phyloP scores from a whole-genome alignment of 2,797 vertebrate genomes.

The Helicolenus hilgendorfi region DNA sequence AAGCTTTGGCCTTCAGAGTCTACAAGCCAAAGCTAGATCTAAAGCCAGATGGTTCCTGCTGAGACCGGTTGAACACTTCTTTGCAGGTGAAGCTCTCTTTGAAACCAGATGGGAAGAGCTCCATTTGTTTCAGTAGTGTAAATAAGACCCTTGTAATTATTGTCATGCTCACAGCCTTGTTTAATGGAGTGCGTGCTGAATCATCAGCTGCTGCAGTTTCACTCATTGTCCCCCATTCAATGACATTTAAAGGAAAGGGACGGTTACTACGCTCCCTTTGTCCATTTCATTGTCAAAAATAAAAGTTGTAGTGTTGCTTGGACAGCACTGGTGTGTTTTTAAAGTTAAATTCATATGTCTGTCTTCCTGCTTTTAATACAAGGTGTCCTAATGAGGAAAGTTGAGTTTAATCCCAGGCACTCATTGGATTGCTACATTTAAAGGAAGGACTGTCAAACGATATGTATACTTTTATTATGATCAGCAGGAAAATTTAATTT shows the following conservation, averaged over 20 bases:
- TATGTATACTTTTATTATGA: background rate
- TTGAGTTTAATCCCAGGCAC: background rate
- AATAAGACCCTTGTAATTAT: slow-evolving; percentile 38
- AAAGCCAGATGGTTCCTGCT: slow-evolving; percentile 30
- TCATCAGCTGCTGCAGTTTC: slow-evolving; percentile 57
- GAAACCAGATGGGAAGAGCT: slow-evolving; percentile 50
- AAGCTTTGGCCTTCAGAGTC: slow-evolving; percentile 7
- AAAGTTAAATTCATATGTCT: background rate
- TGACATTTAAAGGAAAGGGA: slow-evolving; percentile 11
- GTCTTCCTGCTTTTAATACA: background rate
- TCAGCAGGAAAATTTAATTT: background rate
- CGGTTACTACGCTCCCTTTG: background rate
- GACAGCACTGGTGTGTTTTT: background rate
- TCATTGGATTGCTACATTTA: background rate
- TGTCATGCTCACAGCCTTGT: slow-evolving; percentile 37
- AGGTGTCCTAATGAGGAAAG: background rate
- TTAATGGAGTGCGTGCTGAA: slow-evolving; percentile 60
- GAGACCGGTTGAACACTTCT: background rate
- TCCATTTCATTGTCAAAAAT: slow-evolving; percentile 6
- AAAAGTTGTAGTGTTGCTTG: background rate
- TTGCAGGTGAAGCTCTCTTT: slow-evolving; percentile 38
- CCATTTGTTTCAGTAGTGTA: slow-evolving; percentile 44
- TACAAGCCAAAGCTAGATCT: slow-evolving; percentile 8
- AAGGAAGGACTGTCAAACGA: background rate
- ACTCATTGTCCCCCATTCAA: slow-evolving; percentile 38